Percentiles rank a stretch among this genome's conserved stretches.
Conservation (phyloP, 2,888 invertebrate genomes). For the Temnothorax ravouxi region DNA sequence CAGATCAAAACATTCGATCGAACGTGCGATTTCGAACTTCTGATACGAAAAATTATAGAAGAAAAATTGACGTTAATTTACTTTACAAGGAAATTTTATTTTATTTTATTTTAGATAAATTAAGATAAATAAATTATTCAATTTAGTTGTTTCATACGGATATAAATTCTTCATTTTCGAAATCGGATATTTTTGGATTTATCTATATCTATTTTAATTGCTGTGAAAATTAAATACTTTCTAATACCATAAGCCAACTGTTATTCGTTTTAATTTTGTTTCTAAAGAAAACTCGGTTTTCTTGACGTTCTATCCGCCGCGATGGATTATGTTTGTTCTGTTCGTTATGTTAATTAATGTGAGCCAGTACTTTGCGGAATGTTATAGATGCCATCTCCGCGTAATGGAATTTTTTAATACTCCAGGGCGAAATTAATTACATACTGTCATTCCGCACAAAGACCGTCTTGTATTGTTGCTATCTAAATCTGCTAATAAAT, state of each 20-base stretch:
- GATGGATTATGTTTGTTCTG: background rate
- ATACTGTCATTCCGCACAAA: background rate
- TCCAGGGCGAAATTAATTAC: slow-evolving; percentile 9
- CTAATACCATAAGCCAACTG: background rate
- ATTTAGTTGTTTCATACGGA: background rate
- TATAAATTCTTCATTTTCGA: background rate
- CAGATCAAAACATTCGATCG: background rate
- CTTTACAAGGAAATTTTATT: background rate
- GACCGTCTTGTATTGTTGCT: background rate
- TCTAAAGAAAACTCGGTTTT: background rate
- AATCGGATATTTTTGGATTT: background rate
- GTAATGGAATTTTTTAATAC: slow-evolving; percentile 15
- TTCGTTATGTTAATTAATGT: slow-evolving; percentile 8
- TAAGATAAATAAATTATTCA: background rate
- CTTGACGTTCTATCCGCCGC: background rate
- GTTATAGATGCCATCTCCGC: background rate
- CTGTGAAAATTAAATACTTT: background rate
- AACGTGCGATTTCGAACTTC: background rate
- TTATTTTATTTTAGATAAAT: background rate
- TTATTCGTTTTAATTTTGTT: background rate
- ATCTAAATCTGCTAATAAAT: slow-evolving; percentile 43
- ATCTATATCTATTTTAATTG: background rate
- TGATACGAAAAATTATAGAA: background rate
- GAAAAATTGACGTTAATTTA: background rate
- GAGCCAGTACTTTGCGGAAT: background rate